phyloP scores from a whole-genome alignment of 2,797 vertebrate species.

The Sebastes nivosus region DNA sequence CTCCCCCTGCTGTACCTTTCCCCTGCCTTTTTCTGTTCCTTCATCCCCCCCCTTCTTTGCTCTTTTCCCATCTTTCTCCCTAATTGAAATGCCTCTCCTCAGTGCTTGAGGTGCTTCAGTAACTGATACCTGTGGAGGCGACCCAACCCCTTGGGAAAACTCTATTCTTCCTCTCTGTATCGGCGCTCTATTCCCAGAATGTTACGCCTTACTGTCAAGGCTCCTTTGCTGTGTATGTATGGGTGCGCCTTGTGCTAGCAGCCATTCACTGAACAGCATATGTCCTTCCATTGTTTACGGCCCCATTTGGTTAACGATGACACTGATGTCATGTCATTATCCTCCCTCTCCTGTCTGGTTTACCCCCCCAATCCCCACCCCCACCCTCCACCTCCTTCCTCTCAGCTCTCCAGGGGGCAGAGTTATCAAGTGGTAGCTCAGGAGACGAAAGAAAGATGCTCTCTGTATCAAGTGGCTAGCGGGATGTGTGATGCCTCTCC shows the following conservation, averaged over 20 bases:
- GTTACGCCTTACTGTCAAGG: slow-evolving; percentile 58
- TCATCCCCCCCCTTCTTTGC: neutral
- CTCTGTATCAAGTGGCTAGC: slow-evolving; percentile 63
- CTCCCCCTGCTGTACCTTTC: slow-evolving; percentile 34
- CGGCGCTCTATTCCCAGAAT: slow-evolving; percentile 63
- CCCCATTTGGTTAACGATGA: slow-evolving; percentile 78
- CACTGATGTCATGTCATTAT: slow-evolving; percentile 78
- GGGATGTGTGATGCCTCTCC: slow-evolving; percentile 49
- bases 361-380: neutral
- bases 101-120: slow-evolving; percentile 59
- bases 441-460: slow-evolving; percentile 70
- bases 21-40: slow-evolving; percentile 34
- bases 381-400: slow-evolving; percentile 21
- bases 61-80: slow-evolving; percentile 46
- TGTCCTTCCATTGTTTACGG: slow-evolving; percentile 73
- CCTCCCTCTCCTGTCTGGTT: slow-evolving; percentile 44
- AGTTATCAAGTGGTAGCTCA: slow-evolving; percentile 69
- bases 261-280: slow-evolving; percentile 74
- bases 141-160: slow-evolving; percentile 35
- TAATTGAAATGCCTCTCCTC: slow-evolving; percentile 69
- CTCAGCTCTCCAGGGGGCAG: slow-evolving; percentile 56
- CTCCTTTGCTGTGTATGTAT: slow-evolving; percentile 50
- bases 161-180: slow-evolving; percentile 65
- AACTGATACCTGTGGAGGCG: slow-evolving; percentile 73
- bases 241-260: slow-evolving; percentile 69